Conservation (phyloP, 2,113 vertebrate genomes). For the Cyphomyrus plagiostoma region DNA sequence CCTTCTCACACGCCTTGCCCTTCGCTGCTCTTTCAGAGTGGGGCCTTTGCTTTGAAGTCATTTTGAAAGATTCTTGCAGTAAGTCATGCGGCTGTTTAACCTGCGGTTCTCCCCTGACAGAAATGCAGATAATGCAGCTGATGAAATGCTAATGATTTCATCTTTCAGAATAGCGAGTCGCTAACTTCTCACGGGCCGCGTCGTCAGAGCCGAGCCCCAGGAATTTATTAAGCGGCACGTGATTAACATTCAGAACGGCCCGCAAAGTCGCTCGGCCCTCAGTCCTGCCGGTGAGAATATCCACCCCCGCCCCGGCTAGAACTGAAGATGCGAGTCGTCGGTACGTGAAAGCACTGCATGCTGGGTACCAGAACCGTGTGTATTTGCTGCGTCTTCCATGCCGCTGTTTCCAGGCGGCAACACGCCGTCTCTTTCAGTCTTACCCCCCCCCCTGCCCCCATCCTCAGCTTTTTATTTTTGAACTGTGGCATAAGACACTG, state of each 20-base stretch:
- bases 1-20: conserved; percentile 10
- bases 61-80: background rate
- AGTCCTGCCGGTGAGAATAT: background rate
- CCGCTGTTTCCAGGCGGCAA: background rate
- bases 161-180: background rate
- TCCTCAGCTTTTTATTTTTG: background rate
- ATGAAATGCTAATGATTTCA: conserved; percentile 3
- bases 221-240: background rate
- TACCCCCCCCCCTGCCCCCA: background rate
- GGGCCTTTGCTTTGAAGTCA: background rate
- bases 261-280: background rate
- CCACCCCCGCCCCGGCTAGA: background rate
- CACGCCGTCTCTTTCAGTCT: background rate
- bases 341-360: background rate
- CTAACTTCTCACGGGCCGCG: background rate
- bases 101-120: background rate
- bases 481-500: background rate
- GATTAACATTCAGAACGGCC: background rate
- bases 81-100: conserved; percentile 5
- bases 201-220: background rate
- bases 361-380: background rate
- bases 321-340: background rate
- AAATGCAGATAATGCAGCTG: conserved; percentile 3
- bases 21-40: background rate
- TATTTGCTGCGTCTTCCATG: background rate